A percentile compares a stretch with the other conserved stretches of the same genome.
These are phyloP conservation scores for Xenotilapia caudafasciata DNA, from an alignment of 2,113 vertebrate species.

Conservation along the genomic window DNA sequence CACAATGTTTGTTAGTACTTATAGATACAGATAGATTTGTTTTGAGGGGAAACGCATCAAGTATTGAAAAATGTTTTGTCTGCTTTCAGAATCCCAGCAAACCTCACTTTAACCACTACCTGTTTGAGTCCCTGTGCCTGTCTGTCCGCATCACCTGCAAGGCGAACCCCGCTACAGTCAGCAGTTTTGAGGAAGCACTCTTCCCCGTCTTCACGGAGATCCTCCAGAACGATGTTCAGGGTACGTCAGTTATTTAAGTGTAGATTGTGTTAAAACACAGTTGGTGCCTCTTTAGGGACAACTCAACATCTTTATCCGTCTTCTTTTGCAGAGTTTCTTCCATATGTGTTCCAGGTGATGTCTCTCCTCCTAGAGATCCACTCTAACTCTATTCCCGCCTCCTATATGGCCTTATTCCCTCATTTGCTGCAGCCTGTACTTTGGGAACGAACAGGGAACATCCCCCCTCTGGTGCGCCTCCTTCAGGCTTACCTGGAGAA, in stretches of 20 bases:
- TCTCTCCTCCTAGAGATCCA: constrained; percentile 97
- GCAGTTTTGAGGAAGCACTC: constrained; percentile 93
- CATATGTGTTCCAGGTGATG: constrained; percentile 99
- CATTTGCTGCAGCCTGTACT: constrained; percentile 92
- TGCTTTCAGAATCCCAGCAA: constrained; percentile 93
- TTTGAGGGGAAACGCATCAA: not conserved
- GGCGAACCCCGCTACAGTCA: constrained; percentile 83
- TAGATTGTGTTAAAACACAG: not conserved
- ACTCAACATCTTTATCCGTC: not conserved
- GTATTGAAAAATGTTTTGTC: not conserved
- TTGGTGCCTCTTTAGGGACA: not conserved
- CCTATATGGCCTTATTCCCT: constrained; percentile 95
- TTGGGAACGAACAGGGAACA: constrained; percentile 95
- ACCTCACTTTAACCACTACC: constrained; percentile 98
- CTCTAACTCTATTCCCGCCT: constrained; percentile 81
- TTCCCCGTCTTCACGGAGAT: constrained; percentile 98
- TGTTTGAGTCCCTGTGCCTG: constrained; percentile 97
- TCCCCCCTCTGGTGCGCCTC: constrained; percentile 92
- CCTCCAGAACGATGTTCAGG: constrained; percentile 94
- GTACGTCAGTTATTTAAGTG: constrained; percentile 51
- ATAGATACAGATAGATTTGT: not conserved
- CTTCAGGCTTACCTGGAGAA: constrained; percentile 93
- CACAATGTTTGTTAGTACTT: not conserved
- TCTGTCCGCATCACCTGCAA: constrained; percentile 95
- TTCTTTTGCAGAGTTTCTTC: constrained; percentile 86